These are phyloP conservation scores for Sebastes paucispinis DNA, from an alignment of 2,797 vertebrate species.

Conservation along the genomic window DNA sequence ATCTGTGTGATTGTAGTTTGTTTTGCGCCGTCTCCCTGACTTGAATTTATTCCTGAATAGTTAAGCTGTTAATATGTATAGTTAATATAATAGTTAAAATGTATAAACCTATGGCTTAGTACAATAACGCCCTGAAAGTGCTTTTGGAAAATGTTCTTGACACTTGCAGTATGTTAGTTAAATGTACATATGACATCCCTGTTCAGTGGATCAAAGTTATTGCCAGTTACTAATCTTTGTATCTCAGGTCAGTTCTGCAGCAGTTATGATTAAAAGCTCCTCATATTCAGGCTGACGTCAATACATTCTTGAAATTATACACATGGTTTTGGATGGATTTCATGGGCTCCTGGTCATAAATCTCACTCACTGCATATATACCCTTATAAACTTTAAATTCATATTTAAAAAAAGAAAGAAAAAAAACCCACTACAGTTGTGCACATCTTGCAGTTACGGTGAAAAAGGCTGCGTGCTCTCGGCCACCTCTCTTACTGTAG, in stretches of 20 bases:
- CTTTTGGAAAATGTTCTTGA: not conserved
- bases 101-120: not conserved
- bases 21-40: not conserved
- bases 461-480: not conserved
- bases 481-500: not conserved
- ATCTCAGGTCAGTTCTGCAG: slow-evolving; percentile 41
- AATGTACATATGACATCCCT: not conserved
- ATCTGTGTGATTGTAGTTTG: not conserved
- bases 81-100: too few species aligned
- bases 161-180: not conserved
- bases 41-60: not conserved
- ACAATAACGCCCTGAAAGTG: not conserved
- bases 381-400: slow-evolving; percentile 47
- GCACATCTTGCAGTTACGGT: not conserved
- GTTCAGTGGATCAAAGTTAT: slow-evolving; percentile 26
- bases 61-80: not conserved
- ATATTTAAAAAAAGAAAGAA: slow-evolving; percentile 32
- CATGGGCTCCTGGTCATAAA: slow-evolving; percentile 57
- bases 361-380: slow-evolving; percentile 49
- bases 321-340: slow-evolving; percentile 65
- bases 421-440: slow-evolving; percentile 4
- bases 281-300: slow-evolving; percentile 60
- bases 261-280: slow-evolving; percentile 55
- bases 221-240: slow-evolving; percentile 16
- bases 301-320: slow-evolving; percentile 69